Conservation (phyloP, 2,113 vertebrate species). For the Istiophorus platypterus region DNA sequence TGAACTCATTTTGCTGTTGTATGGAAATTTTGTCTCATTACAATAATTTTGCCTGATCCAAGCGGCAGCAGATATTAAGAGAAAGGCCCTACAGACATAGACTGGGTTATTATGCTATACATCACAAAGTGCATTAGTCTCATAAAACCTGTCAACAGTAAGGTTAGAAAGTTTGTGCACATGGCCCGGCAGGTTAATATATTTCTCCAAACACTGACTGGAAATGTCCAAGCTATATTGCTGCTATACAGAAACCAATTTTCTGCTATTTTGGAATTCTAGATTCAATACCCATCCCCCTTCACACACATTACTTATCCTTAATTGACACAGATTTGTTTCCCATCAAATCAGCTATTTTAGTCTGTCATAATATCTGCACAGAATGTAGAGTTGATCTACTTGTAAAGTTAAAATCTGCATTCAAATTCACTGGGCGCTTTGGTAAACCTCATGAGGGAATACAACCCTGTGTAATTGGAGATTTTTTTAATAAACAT, state of each 20-base stretch:
- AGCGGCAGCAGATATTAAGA: conserved; percentile 86
- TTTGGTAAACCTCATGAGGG: conserved; percentile 34
- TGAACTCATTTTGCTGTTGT: conserved; percentile 89
- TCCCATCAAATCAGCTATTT: conserved; percentile 53
- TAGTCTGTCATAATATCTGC: conserved; percentile 43
- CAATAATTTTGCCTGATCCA: conserved; percentile 89
- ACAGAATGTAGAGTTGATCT: conserved; percentile 33
- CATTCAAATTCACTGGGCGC: conserved; percentile 39
- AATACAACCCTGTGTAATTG: conserved; percentile 34
- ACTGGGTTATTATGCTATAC: conserved; percentile 88
- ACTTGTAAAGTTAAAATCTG: conserved; percentile 45
- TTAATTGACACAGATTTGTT: conserved; percentile 62
- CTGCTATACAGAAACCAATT: conserved; percentile 67
- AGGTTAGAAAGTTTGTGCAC: conserved; percentile 83
- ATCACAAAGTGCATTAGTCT: conserved; percentile 88
- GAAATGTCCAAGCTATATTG: conserved; percentile 75
- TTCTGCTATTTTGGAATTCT: conserved; percentile 68
- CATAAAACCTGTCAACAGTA: conserved; percentile 88
- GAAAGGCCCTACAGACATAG: conserved; percentile 86
- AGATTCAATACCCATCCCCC: conserved; percentile 50
- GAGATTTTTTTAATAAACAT: conserved; percentile 54
- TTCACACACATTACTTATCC: conserved; percentile 50
- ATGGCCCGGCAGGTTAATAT: conserved; percentile 81
- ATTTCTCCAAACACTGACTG: conserved; percentile 77
- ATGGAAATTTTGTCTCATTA: conserved; percentile 89